Evolutionary conservation across 2,113 vertebrate genomes (phyloP).

Genomic region (Urocynchramus pylzowi): DNA sequence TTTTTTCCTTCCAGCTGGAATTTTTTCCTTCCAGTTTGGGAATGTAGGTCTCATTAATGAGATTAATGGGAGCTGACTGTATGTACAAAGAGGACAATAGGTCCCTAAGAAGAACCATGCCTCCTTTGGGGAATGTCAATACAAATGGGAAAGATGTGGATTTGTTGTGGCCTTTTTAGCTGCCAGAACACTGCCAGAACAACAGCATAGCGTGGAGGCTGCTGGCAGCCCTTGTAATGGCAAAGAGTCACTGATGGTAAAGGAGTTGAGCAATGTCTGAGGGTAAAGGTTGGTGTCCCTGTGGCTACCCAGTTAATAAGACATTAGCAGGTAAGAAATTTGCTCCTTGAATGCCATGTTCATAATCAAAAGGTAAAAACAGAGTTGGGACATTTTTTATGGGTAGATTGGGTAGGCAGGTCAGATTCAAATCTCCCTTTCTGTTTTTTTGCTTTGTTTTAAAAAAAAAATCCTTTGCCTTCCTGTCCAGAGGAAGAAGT

Average conservation of each 20-base stretch:
- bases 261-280: not conserved
- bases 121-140: conserved; percentile 34
- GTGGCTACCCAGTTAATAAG: not conserved
- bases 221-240: not conserved
- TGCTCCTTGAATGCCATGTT: not conserved
- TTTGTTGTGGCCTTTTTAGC: conserved; percentile 35
- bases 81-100: conserved; percentile 33
- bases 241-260: not conserved
- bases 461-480: not conserved
- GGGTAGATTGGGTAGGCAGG: not conserved
- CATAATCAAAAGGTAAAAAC: not conserved
- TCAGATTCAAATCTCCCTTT: not conserved
- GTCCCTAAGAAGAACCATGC: conserved; percentile 10
- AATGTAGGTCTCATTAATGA: conserved; percentile 54
- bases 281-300: not conserved
- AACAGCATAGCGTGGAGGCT: not conserved
- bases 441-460: not conserved
- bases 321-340: not conserved
- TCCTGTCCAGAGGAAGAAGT: not conserved
- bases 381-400: not conserved
- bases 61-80: conserved; percentile 32
- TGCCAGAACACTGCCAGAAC: conserved; percentile 8
- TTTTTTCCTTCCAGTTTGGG: conserved; percentile 46
- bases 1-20: conserved; percentile 6
- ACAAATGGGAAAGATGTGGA: not conserved